Base-by-base conservation (phyloP, 2,888 invertebrate genomes). In the Amphiduros pacificus region DNA sequence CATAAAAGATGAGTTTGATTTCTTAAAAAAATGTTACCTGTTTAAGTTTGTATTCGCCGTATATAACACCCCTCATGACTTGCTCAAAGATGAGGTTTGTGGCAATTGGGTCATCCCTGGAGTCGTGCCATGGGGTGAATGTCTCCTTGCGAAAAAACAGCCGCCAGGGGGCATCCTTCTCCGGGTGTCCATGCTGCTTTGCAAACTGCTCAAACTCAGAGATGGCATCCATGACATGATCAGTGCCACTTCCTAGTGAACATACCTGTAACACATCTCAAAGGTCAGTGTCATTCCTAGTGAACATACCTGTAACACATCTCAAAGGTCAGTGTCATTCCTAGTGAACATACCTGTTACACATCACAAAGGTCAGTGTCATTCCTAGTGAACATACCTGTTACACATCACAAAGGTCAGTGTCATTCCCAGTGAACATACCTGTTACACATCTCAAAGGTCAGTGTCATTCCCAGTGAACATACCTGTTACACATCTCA, bases 221-320 rank as follows among this genome's bases (percentile, higher is more conserved):
- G n/a, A 71, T 68, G 29, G 71, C 71, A 55, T 71, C 71, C 71
- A 71, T 71, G 49, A 71, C 66, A 54, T 71, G 71, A 56, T 71
- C 71, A n/a, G 62, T 40, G 40, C 71, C 71, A 53, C 66, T 67
- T 44, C 71, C 71, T 11, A 71, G 65, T 9, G 70, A 71, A 17
- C 70, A 71, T 20, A 71, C 69, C 70, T 71, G 56, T 14, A n/a
- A 44, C n/a, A 44, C 5, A 36, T 36, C 9, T 22, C 9, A 9
- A 14, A n/a, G n/a, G n/a, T n/a, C n/a, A n/a, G n/a, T n/a, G n/a
- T n/a, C n/a, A n/a, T n/a, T n/a, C n/a, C n/a, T n/a, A n/a, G n/a
- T n/a, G n/a, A n/a, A n/a, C n/a, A n/a, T n/a, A n/a, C n/a, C n/a
- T n/a, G n/a, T n/a, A n/a, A n/a, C n/a, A n/a, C n/a, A n/a, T n/a